Evolutionary conservation across 2,888 invertebrate genomes (phyloP).

Genomic region (Drymonia ruficornis): DNA sequence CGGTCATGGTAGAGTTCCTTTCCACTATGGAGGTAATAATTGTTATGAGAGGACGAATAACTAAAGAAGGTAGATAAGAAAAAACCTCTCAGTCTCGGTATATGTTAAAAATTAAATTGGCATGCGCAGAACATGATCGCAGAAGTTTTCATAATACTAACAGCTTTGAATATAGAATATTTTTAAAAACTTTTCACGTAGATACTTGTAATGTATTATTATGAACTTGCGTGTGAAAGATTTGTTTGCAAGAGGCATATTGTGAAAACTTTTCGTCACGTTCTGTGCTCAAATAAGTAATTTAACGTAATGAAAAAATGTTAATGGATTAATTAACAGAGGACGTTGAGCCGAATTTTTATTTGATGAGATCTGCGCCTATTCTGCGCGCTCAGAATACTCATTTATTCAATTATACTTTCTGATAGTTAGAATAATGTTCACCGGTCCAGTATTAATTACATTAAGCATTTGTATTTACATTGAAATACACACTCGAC

Average conservation of each 20-base stretch:
- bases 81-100: no score
- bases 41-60: no score
- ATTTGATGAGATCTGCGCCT: constrained; percentile 60
- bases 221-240: neutral
- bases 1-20: no score
- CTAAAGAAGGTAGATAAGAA: no score
- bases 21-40: no score
- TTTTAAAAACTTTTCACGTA: neutral
- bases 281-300: constrained; percentile 51
- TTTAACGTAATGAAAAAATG: constrained; percentile 61
- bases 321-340: constrained; percentile 72
- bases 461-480: neutral
- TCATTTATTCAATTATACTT: constrained; percentile 33
- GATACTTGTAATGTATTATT: neutral
- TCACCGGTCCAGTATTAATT: neutral
- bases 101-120: no score
- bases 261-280: constrained; percentile 52
- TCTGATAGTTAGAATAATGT: neutral
- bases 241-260: constrained; percentile 45
- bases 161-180: neutral
- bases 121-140: no score
- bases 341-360: constrained; percentile 61
- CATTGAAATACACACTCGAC: neutral
- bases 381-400: constrained; percentile 53
- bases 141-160: no score